Evolutionary conservation across 2,113 vertebrate species (phyloP).

Genomic region (Triplophysa rosa): DNA sequence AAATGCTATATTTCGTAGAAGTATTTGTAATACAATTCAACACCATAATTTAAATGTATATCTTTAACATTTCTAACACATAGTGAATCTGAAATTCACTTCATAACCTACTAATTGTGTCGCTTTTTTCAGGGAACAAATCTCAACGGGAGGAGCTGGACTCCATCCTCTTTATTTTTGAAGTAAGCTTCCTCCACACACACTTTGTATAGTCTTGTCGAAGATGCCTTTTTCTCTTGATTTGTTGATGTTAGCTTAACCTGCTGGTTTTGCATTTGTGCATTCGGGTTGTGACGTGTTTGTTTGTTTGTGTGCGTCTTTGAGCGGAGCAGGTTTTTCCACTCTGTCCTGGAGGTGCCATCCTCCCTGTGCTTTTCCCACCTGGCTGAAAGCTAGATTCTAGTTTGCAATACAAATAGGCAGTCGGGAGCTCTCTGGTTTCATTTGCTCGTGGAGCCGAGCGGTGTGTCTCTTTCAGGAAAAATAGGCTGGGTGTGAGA

Average conservation of each 20-base stretch:
- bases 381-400: conserved; percentile 63
- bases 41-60: neutral
- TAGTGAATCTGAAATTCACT: neutral
- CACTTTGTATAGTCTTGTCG: neutral
- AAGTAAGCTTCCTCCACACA: conserved; percentile 81
- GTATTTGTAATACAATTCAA: too few relatives aligned
- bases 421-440: conserved; percentile 65
- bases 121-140: conserved; percentile 89
- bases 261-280: neutral
- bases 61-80: neutral
- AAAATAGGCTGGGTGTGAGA: conserved; percentile 40
- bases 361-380: conserved; percentile 64
- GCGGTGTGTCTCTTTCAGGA: conserved; percentile 34
- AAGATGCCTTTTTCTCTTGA: neutral
- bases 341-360: conserved; percentile 60
- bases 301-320: conserved; percentile 8
- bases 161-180: conserved; percentile 98
- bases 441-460: conserved; percentile 66
- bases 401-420: conserved; percentile 73
- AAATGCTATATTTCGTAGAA: too few relatives aligned
- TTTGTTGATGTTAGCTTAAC: neutral
- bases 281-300: neutral
- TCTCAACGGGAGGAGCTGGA: conserved; percentile 99
- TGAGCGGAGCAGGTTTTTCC: conserved; percentile 35
- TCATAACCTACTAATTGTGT: conserved; percentile 11